Evolutionary conservation across 2,113 vertebrate genomes (phyloP), one percentile per base, ranked within the genome.

Genomic region (Monopterus albus): DNA sequence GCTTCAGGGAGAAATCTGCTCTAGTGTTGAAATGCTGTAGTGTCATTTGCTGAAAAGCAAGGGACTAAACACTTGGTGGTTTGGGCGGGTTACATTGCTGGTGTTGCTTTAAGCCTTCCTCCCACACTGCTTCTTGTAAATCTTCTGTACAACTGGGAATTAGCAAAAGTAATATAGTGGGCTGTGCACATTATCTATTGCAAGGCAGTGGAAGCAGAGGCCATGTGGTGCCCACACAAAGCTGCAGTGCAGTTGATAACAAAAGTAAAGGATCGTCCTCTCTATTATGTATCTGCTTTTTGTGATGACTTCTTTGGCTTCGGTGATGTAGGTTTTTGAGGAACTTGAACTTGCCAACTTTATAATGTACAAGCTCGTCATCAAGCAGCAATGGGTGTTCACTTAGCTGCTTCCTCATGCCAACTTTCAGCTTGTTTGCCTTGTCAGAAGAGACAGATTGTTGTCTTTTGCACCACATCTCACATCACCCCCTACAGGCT

Each of bases 91-190:
- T 68, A 35, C 59, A 63, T 67, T 71, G 64, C 63, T 13, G 33
- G 51, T 60, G 64, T 59, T 76, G 59, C 64, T 67, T 46, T 40
- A 68, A 79, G 75, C 61, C 35, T 31, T 49, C 67, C 77, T 63
- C 77, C 77, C 63, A 83, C 77, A 18, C 61, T 63, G 47, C 47
- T 57, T 68, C 71, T 62, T 73, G 50, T 73, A 71, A 81, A 71
- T 76, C 28, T 59, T 40, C 21, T 31, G 23, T 47, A 47, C 77
- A 76, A 70, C 57, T 77, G 79, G 79, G 82, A 79, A 70, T 84
- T 51, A 73, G 38, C 67, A 70, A 18, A 21, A 52, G n/a, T 18
- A 35, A 52, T 38, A 38, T 33, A 50, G 29, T 25, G 42, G 38
- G 35, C 61, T 20, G 9, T 20, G 6, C 1, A 5, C 17, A 2